These are phyloP conservation scores for Sinonovacula constricta DNA, from an alignment of 1,140 invertebrate species.

Conservation along the genomic window DNA sequence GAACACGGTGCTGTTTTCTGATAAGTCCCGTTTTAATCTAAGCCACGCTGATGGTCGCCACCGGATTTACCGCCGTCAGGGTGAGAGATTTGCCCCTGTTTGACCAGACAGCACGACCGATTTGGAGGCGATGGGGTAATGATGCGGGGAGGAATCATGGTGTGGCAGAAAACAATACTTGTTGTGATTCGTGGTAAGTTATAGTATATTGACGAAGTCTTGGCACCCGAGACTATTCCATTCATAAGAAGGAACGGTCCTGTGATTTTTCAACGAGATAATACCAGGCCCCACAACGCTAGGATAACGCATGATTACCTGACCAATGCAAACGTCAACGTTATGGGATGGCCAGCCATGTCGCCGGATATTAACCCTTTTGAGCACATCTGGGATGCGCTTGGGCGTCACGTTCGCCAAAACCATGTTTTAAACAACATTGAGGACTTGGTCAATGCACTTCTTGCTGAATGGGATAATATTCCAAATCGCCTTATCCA, in stretches of 20 bases:
- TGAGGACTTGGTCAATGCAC: no score
- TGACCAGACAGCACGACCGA: slow-evolving; percentile 5
- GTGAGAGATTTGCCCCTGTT: slow-evolving; percentile 8
- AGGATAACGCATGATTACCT: background rate
- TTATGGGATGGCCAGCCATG: slow-evolving; percentile 2
- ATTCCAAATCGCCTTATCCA: no score
- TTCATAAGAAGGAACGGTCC: background rate
- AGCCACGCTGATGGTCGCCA: no score
- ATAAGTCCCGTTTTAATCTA: no score
- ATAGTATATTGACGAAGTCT: no score
- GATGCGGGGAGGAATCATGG: slow-evolving; percentile 8
- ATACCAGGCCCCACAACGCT: background rate
- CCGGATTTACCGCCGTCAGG: background rate
- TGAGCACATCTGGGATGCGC: background rate
- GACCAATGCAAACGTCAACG: background rate
- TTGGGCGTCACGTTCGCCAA: slow-evolving; percentile 1
- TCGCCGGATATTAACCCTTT: slow-evolving; percentile 6
- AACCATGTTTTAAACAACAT: background rate
- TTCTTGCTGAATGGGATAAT: slow-evolving; percentile 9
- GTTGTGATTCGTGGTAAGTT: no score
- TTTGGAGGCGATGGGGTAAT: slow-evolving; percentile 14
- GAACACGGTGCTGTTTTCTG: no score
- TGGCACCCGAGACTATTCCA: background rate
- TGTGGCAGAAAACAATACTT: no score
- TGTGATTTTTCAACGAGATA: background rate